Percentiles rank a stretch among this genome's conserved stretches.
Conservation (phyloP, 2,113 vertebrate genomes). For the Thunnus thynnus region DNA sequence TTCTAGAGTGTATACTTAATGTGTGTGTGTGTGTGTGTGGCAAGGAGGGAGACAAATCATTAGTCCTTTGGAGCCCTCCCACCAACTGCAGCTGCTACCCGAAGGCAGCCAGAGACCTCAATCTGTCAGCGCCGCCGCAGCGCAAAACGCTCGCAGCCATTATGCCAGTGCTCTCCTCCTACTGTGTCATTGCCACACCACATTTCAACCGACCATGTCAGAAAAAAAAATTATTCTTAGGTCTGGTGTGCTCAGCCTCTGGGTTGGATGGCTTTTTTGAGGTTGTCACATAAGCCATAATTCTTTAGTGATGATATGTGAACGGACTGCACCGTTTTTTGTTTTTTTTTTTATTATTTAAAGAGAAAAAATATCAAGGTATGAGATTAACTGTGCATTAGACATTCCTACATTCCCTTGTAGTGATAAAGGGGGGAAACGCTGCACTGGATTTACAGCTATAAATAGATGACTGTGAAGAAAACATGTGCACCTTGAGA, state of each 20-base stretch:
- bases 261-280: slow-evolving; percentile 12
- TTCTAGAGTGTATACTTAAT: slow-evolving; percentile 15
- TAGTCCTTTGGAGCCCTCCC: slow-evolving; percentile 68
- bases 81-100: slow-evolving; percentile 78
- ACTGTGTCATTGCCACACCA: slow-evolving; percentile 37
- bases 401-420: neutral
- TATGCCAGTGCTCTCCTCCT: slow-evolving; percentile 46
- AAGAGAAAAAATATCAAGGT: neutral
- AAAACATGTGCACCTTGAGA: neutral
- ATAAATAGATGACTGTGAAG: slow-evolving; percentile 26
- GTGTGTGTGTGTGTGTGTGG: slow-evolving; percentile 20
- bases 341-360: no score
- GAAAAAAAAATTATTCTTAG: neutral
- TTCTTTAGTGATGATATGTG: slow-evolving; percentile 6
- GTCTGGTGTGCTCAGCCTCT: slow-evolving; percentile 5
- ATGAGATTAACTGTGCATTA: slow-evolving; percentile 25
- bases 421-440: neutral
- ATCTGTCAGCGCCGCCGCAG: slow-evolving; percentile 77
- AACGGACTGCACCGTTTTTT: neutral
- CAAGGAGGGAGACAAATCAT: slow-evolving; percentile 63
- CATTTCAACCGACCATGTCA: slow-evolving; percentile 36
- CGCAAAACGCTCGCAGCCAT: slow-evolving; percentile 48
- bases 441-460: slow-evolving; percentile 2
- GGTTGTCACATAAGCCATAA: slow-evolving; percentile 8
- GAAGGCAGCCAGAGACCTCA: slow-evolving; percentile 80